A percentile compares a stretch with the other conserved stretches of the same genome.
phyloP scores from a whole-genome alignment of 2,113 vertebrate genomes.

The Pithys albifrons region DNA sequence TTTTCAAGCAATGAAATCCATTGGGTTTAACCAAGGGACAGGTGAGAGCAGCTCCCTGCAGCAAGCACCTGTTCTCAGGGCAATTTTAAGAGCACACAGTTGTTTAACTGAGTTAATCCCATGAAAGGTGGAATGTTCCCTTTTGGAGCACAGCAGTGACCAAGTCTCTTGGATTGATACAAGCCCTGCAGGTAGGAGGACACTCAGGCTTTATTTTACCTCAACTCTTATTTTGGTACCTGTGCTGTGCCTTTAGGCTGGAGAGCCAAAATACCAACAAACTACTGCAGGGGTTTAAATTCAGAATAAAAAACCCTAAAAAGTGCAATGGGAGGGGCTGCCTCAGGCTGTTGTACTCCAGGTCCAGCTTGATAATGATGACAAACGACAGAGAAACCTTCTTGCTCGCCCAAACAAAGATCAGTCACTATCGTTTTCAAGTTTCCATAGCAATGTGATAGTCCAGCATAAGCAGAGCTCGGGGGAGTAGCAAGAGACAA shows the following conservation, averaged over 20 bases:
- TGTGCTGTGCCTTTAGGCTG: background rate
- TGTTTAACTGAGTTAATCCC: background rate
- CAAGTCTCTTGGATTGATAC: background rate
- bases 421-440: background rate
- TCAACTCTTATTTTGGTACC: background rate
- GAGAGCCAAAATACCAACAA: background rate
- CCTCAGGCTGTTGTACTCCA: background rate
- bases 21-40: background rate
- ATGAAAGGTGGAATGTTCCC: background rate
- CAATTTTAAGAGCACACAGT: background rate
- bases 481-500: conserved; percentile 12
- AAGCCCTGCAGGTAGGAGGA: background rate
- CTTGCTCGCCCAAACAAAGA: conserved; percentile 34
- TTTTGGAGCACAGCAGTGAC: background rate
- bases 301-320: background rate
- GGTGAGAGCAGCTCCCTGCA: background rate
- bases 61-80: background rate
- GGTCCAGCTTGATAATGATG: background rate
- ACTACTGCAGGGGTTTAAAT: background rate
- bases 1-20: too few species aligned
- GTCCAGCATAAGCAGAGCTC: conserved; percentile 36
- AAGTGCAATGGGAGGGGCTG: background rate
- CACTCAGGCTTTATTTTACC: background rate
- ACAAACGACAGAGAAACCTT: conserved; percentile 12
- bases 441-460: conserved; percentile 53